A percentile compares a stretch with the other conserved stretches of the same genome.
phyloP scores from a whole-genome alignment of 2,888 invertebrate genomes.

The Alloplasta piceator region DNA sequence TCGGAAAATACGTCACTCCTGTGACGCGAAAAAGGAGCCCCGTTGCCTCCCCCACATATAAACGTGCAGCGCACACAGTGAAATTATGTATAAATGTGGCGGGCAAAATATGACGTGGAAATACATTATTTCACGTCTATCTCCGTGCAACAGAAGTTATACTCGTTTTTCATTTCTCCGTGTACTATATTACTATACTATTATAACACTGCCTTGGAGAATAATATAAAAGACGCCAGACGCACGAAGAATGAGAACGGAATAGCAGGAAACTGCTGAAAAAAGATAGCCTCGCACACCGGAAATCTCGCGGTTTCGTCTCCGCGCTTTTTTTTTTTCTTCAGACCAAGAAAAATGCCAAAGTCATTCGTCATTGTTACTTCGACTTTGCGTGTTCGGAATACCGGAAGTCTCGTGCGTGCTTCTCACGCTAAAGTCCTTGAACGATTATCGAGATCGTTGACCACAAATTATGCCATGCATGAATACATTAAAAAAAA shows the following conservation, averaged over 20 bases:
- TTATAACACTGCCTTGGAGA: slow-evolving; percentile 26
- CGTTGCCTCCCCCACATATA: too few species aligned
- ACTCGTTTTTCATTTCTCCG: slow-evolving; percentile 47
- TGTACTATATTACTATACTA: slow-evolving; percentile 10
- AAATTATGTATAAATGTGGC: slow-evolving; percentile 27
- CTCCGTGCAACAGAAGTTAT: slow-evolving; percentile 34
- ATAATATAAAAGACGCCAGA: slow-evolving; percentile 25
- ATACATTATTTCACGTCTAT: slow-evolving; percentile 57
- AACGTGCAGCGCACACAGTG: slow-evolving; percentile 22
- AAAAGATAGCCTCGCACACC: background rate
- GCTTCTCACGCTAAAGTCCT: slow-evolving; percentile 5
- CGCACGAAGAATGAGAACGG: slow-evolving; percentile 34
- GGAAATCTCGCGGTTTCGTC: slow-evolving; percentile 41
- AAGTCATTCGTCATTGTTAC: background rate
- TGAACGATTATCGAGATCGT: background rate
- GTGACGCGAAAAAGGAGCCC: background rate
- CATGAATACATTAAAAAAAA: too few species aligned
- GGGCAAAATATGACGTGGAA: slow-evolving; percentile 33
- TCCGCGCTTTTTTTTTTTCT: slow-evolving; percentile 6
- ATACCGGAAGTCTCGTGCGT: slow-evolving; percentile 20
- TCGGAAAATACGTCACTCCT: slow-evolving; percentile 54
- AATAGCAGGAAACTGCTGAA: background rate
- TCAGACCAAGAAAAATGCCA: background rate
- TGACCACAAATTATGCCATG: background rate
- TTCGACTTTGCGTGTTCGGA: background rate